Evolutionary conservation across 2,113 vertebrate species (phyloP), one percentile per base, ranked within the genome.

Genomic region (Xenopus borealis): DNA sequence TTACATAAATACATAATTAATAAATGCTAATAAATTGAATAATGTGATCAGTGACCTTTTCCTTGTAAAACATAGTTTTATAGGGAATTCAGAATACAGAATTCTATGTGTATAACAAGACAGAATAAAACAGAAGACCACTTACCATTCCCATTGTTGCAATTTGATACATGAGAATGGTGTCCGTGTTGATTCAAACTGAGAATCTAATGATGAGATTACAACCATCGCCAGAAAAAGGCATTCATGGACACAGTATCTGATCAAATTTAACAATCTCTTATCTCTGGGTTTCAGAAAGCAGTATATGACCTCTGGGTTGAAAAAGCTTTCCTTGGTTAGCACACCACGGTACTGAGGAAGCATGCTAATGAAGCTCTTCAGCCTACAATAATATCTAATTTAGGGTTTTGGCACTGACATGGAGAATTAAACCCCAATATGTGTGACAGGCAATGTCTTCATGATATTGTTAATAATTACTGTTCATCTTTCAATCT

Each of bases 241-340:
- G 12, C 13, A 12, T 1, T 55, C 3, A 16, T 12, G 53, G 53
- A 55, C 17, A 55, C 14, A n/a, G 17, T 18, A 55, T 55, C 53
- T 55, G 53, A 55, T 55, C 53, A 55, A n/a, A 55, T 55, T 16
- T 55, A 7, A n/a, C 53, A 55, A 55, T 55, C 53, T 55, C 53
- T 55, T 55, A 55, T 55, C 53, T 55, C 9, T 1, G 53, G 14
- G 53, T 55, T 55, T 55, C 53, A 55, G 53, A 55, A 55, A 55
- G 53, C 53, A 7, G 53, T 55, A 55, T 55, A 16, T 55, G 53
- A 55, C 17, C 53, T n/a, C 17, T 8, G 16, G 53, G 53, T 55
- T 55, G 1, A 55, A 55, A 55, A 3, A 16, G 53, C 53, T 55
- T 55, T 16, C 17, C 53, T n/a, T 55, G 53, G 53, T n/a, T 55